These are phyloP conservation scores for Pterois miles DNA, from an alignment of 2,797 vertebrate species.

Conservation along the genomic window DNA sequence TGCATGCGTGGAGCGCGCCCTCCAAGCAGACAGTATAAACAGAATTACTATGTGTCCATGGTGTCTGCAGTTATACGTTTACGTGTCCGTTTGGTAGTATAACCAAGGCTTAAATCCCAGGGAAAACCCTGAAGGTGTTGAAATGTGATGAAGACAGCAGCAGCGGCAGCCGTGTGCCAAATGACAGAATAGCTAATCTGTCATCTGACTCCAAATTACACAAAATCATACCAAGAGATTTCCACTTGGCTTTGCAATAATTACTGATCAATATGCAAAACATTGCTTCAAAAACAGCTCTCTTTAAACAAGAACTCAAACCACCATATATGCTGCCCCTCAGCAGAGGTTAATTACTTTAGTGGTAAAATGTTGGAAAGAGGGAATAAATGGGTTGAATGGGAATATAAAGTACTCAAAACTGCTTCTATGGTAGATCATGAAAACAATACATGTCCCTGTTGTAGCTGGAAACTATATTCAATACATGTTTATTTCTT, in stretches of 20 bases:
- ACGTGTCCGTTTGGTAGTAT: background rate
- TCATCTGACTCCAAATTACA: background rate
- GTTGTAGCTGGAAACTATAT: background rate
- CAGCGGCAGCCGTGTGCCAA: too few species aligned
- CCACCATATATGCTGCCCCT: background rate
- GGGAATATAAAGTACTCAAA: constrained; percentile 5
- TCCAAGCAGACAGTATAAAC: background rate
- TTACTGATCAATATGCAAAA: constrained; percentile 1
- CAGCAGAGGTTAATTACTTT: constrained; percentile 4
- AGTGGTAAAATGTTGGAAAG: constrained; percentile 8
- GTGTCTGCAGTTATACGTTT: background rate
- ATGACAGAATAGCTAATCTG: background rate
- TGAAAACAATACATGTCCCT: background rate
- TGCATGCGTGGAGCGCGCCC: background rate
- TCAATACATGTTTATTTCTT: background rate
- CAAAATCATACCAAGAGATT: background rate
- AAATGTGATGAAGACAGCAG: background rate
- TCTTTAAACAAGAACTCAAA: background rate
- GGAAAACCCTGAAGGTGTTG: background rate
- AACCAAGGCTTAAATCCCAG: background rate
- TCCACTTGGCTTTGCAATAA: background rate
- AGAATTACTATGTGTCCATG: background rate
- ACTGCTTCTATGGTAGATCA: background rate
- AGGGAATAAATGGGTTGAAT: background rate
- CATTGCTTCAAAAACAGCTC: background rate